phyloP scores from a whole-genome alignment of 2,113 vertebrate species.

The Colistium nudipinnis region DNA sequence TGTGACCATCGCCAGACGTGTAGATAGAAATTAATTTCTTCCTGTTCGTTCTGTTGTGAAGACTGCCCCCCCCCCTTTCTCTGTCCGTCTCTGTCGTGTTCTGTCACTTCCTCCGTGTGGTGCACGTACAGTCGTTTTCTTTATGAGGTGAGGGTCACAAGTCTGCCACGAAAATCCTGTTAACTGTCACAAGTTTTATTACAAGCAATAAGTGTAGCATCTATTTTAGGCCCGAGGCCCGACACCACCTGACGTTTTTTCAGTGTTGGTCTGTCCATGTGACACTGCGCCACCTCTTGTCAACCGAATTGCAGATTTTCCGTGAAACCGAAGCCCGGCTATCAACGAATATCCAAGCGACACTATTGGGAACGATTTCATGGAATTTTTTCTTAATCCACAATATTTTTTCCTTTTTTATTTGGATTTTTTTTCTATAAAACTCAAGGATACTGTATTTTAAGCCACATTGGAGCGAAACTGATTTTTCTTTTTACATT shows the following conservation, averaged over 20 bases:
- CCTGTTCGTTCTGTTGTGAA: constrained; percentile 51
- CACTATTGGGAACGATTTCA: constrained; percentile 50
- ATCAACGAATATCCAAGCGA: constrained; percentile 42
- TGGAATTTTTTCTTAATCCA: constrained; percentile 39
- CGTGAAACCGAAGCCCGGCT: constrained; percentile 17
- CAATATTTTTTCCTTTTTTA: constrained; percentile 2
- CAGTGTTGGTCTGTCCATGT: constrained; percentile 51
- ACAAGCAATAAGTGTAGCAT: constrained; percentile 93
- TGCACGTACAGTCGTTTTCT: constrained; percentile 87
- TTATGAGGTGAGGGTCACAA: constrained; percentile 75
- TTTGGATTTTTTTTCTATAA: constrained; percentile 27
- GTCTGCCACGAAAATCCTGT: constrained; percentile 80
- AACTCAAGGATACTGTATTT: constrained; percentile 55
- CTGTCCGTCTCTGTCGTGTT: constrained; percentile 46
- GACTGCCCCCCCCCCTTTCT: constrained; percentile 19
- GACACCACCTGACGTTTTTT: constrained; percentile 58
- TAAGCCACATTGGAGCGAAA: constrained; percentile 34
- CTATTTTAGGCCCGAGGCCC: constrained; percentile 71
- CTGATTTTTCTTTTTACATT: constrained; percentile 21
- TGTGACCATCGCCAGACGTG: constrained; percentile 81
- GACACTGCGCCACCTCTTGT: constrained; percentile 9
- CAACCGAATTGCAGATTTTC: constrained; percentile 3
- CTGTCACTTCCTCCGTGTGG: constrained; percentile 43
- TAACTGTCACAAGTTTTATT: constrained; percentile 75
- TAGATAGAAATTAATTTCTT: constrained; percentile 85